phyloP scores from a whole-genome alignment of 2,797 vertebrate species.

The Oophaga sylvatica region DNA sequence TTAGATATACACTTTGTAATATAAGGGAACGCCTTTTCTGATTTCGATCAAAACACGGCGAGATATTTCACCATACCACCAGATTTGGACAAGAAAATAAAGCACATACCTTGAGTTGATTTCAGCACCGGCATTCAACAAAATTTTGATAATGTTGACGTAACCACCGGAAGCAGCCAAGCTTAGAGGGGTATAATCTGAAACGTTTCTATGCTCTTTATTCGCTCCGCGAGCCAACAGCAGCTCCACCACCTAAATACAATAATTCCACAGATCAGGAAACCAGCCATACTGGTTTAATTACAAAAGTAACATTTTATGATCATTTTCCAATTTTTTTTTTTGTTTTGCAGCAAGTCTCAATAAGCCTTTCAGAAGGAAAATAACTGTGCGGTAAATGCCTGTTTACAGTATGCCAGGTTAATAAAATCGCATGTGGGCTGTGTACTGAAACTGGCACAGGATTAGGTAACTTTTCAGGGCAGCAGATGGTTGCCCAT shows the following conservation, averaged over 20 bases:
- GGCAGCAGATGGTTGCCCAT: no score
- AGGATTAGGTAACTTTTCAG: no score
- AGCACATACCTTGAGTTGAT: slow-evolving; percentile 80
- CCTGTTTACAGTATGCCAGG: no score
- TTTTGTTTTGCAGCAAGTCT: no score
- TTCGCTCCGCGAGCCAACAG: slow-evolving; percentile 81
- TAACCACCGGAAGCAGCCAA: slow-evolving; percentile 82
- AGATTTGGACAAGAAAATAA: background rate
- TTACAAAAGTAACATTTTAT: no score
- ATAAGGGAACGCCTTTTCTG: no score
- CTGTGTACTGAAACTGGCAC: no score
- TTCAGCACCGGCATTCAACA: slow-evolving; percentile 82
- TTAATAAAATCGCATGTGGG: no score
- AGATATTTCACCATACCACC: background rate
- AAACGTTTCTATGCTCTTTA: slow-evolving; percentile 84
- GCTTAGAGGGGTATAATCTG: slow-evolving; percentile 83
- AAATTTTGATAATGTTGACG: slow-evolving; percentile 84
- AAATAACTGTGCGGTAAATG: no score
- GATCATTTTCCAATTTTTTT: no score
- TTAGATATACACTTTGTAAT: no score
- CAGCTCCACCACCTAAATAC: slow-evolving; percentile 77
- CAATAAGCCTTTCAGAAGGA: no score
- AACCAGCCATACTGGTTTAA: background rate
- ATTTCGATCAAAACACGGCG: background rate
- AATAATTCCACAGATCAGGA: background rate